These are phyloP conservation scores for Chalcis sispes DNA, from an alignment of 2,888 invertebrate genomes.

Conservation along the genomic window DNA sequence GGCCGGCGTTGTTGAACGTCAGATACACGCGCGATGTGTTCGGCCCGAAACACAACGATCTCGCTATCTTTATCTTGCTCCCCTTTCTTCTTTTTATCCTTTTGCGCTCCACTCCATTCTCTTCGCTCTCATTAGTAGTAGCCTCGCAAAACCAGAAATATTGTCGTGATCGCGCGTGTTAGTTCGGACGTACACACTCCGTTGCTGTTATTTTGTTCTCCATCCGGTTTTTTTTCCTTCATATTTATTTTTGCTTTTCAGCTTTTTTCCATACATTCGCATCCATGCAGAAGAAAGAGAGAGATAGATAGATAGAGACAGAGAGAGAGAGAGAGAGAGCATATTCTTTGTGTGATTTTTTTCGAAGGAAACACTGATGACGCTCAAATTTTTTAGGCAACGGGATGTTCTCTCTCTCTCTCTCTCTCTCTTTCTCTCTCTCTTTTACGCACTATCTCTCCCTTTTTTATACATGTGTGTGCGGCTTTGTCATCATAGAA, in stretches of 20 bases:
- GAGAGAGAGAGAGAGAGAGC: too few species aligned
- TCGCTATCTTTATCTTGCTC: neutral
- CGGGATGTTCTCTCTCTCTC: too few species aligned
- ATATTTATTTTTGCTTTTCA: slow-evolving; percentile 2
- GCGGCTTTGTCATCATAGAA: slow-evolving; percentile 22
- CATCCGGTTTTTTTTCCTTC: neutral
- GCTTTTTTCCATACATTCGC: neutral
- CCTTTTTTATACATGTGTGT: too few species aligned
- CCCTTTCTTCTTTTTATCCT: neutral
- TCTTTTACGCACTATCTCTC: neutral
- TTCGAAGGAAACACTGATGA: too few species aligned
- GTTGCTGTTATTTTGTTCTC: too few species aligned
- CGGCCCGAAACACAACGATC: neutral
- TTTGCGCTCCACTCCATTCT: neutral
- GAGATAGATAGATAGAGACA: too few species aligned
- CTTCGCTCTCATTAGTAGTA: neutral
- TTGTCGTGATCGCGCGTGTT: slow-evolving; percentile 14
- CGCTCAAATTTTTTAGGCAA: too few species aligned
- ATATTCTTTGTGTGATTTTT: slow-evolving; percentile 12
- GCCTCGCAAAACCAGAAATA: slow-evolving; percentile 18
- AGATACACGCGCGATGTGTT: slow-evolving; percentile 24
- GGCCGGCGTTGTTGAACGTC: slow-evolving; percentile 3
- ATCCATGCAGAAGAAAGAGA: too few species aligned
- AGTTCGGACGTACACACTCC: too few species aligned
- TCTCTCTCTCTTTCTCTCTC: too few species aligned